Evolutionary conservation across 2,888 invertebrate species (phyloP).

Genomic region (Apantesis nais): DNA sequence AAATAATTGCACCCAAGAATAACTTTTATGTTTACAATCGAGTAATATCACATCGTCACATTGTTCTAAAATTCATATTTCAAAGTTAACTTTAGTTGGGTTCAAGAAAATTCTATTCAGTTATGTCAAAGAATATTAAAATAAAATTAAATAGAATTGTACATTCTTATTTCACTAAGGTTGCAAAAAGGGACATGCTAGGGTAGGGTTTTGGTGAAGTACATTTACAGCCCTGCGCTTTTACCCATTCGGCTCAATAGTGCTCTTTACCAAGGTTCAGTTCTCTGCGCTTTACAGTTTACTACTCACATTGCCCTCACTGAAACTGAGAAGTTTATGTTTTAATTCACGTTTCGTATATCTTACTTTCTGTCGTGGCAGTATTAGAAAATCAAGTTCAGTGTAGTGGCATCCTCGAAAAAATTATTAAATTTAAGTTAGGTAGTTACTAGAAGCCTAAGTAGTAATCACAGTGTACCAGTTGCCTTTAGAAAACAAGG

Average conservation of each 20-base stretch:
- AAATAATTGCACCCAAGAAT: too few relatives aligned
- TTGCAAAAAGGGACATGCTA: background rate
- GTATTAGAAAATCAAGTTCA: background rate
- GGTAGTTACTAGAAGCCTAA: background rate
- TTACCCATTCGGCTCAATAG: background rate
- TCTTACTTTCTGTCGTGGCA: background rate
- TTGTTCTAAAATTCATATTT: too few relatives aligned
- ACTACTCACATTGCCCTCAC: background rate
- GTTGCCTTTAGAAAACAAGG: background rate
- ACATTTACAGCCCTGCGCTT: too few relatives aligned
- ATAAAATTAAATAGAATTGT: too few relatives aligned
- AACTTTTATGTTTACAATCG: too few relatives aligned
- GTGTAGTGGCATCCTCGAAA: background rate
- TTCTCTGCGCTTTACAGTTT: background rate
- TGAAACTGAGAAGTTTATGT: background rate
- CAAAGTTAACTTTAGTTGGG: too few relatives aligned
- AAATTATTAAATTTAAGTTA: background rate
- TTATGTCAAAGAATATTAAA: too few relatives aligned
- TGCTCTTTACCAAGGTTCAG: background rate
- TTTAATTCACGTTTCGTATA: background rate
- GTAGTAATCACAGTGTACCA: background rate
- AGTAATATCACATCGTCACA: too few relatives aligned
- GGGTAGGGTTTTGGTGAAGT: background rate
- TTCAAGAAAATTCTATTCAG: too few relatives aligned
- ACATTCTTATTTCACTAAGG: too few relatives aligned